Conservation (phyloP, 2,113 vertebrate genomes). For the Phrynocephalus versicolor region DNA sequence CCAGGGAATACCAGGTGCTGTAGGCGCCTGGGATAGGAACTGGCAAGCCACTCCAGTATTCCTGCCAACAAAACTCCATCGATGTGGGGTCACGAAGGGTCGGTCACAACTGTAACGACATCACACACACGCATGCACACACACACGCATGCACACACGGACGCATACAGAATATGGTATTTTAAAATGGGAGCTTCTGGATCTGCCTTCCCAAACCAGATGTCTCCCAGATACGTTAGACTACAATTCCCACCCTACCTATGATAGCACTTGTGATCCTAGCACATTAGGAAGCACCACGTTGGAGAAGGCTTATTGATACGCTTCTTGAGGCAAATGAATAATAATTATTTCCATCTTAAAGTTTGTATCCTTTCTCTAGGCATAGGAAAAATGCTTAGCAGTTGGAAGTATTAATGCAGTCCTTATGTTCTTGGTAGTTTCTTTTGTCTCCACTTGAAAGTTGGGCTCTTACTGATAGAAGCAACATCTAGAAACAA, state of each 20-base stretch:
- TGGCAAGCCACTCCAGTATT: no score
- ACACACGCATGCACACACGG: no score
- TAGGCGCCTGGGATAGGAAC: no score
- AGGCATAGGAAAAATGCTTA: neutral
- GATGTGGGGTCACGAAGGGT: no score
- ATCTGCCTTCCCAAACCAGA: neutral
- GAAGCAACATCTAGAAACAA: slow-evolving; percentile 14
- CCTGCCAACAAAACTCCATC: no score
- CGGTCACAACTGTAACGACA: no score
- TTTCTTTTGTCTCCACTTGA: neutral
- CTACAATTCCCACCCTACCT: neutral
- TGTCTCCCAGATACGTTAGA: neutral
- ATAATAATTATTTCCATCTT: neutral
- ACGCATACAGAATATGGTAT: neutral
- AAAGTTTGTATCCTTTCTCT: neutral
- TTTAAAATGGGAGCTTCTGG: slow-evolving; percentile 33
- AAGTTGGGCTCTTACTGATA: neutral
- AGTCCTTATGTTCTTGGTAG: neutral
- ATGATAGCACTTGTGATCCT: neutral
- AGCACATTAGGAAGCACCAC: neutral
- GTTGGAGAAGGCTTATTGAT: neutral
- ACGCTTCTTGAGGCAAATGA: neutral
- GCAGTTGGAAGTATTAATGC: neutral
- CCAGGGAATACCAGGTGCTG: no score
- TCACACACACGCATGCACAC: no score